Base-by-base conservation (phyloP, 2,888 invertebrate genomes). In the Branchinecta sandiegonensis region DNA sequence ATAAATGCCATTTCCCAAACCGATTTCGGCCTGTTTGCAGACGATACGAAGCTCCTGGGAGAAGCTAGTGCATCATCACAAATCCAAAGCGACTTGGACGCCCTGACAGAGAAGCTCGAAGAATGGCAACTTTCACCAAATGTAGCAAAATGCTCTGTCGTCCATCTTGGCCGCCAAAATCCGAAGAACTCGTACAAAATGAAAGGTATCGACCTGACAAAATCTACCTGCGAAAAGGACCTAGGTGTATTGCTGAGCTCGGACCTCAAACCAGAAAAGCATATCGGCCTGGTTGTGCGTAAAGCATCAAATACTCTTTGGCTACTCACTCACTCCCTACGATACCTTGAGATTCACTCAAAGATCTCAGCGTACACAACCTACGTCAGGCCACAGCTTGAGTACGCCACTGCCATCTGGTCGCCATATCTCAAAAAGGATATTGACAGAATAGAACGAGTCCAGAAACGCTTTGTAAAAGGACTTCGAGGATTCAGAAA, bases 1-100 rank as follows among this genome's bases (percentile, higher is more conserved):
- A 50, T n/a, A 50, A 50, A 50, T 50, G n/a, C 50, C 50, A 50
- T 50, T 50, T 50, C n/a, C 50, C 50, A 13, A 50, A 50, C 50
- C 50, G 50, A 50, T n/a, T 50, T 50, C n/a, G 50, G 50, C 50
- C 50, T 50, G 50, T 50, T 50, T 50, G 50, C 50, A 50, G 50
- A 50, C 50, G 50, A 50, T 50, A 50, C 50, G 3, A 50, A 50
- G 13, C 50, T 50, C 13, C 50, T 13, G n/a, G n/a, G n/a, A 50
- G 50, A n/a, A 50, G 50, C 50, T 50, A 50, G 50, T 50, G 50
- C 50, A 50, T 50, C 50, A 50, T 50, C 50, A 50, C 13, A 50
- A 50, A 50, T 50, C 50, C n/a, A 50, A 50, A 50, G 50, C 50
- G 50, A 50, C 50, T 50, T 50, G 50, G 50, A 50, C 50, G 50